These are phyloP conservation scores for Hemaris fuciformis DNA, from an alignment of 2,888 invertebrate genomes.

Conservation along the genomic window DNA sequence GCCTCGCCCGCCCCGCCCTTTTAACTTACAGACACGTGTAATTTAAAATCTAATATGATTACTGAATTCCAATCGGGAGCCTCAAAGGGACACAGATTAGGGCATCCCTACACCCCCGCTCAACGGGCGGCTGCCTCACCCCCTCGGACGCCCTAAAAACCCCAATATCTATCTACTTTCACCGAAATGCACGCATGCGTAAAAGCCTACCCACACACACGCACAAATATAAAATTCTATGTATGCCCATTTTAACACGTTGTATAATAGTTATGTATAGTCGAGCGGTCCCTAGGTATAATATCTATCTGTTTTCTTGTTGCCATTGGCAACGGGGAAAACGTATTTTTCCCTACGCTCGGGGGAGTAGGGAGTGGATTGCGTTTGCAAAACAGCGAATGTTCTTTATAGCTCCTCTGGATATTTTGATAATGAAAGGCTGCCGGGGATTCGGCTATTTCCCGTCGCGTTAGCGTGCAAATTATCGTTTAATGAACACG, in stretches of 20 bases:
- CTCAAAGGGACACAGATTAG: conserved; percentile 80
- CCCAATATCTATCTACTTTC: conserved; percentile 78
- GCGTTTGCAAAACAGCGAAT: conserved; percentile 44
- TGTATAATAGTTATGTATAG: conserved; percentile 12
- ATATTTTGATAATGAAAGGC: conserved; percentile 39
- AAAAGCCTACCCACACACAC: conserved; percentile 68
- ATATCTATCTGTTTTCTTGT: conserved; percentile 64
- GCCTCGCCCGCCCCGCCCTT: conserved; percentile 53
- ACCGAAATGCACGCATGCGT: conserved; percentile 77
- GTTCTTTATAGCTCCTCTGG: conserved; percentile 28
- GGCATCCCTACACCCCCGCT: conserved; percentile 48
- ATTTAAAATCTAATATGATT: conserved; percentile 81
- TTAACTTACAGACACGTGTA: conserved; percentile 73
- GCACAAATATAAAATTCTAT: conserved; percentile 51
- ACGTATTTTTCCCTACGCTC: conserved; percentile 59
- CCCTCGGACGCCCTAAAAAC: conserved; percentile 67
- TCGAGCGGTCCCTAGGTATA: conserved; percentile 52
- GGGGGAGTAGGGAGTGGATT: conserved; percentile 31
- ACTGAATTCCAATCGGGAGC: conserved; percentile 79
- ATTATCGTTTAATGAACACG: conserved; percentile 28
- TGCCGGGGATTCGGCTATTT: conserved; percentile 15
- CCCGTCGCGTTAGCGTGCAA: neutral
- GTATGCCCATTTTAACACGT: conserved; percentile 55
- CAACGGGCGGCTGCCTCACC: conserved; percentile 35
- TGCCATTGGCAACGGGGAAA: conserved; percentile 68